These are phyloP conservation scores for Crambe crambe DNA, from an alignment of 37 sponge, comb jelly and placozoan species.

Conservation along the genomic window DNA sequence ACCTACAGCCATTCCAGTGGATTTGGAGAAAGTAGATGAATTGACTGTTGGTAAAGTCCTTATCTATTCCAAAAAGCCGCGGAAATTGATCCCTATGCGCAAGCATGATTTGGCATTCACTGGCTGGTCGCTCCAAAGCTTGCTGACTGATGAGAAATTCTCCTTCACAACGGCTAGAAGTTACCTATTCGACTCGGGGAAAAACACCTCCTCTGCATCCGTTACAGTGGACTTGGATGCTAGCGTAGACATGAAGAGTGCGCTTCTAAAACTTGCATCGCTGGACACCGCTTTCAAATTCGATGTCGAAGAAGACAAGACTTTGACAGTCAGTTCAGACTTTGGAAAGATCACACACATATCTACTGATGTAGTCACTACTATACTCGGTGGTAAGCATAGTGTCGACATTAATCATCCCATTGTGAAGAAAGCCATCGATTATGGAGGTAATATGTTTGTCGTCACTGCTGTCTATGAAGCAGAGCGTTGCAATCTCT, in stretches of 20 bases:
- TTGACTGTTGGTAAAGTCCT: conserved; percentile 65
- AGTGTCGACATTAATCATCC: conserved; percentile 53
- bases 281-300: conserved; percentile 16
- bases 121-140: conserved; percentile 33
- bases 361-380: conserved; percentile 20
- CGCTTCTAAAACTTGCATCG: conserved; percentile 12
- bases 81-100: conserved; percentile 44
- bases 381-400: neutral
- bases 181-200: conserved; percentile 6
- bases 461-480: conserved; percentile 56
- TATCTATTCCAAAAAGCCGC: conserved; percentile 54
- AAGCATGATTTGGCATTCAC: conserved; percentile 60
- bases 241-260: neutral
- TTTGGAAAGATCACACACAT: conserved; percentile 60
- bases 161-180: conserved; percentile 2
- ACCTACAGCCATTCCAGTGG: conserved; percentile 45
- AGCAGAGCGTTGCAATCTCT: conserved; percentile 24
- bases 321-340: conserved; percentile 17
- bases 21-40: conserved; percentile 55
- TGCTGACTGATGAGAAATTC: conserved; percentile 35
- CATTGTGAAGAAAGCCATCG: conserved; percentile 50
- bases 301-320: conserved; percentile 36
- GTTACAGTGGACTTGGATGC: conserved; percentile 47
- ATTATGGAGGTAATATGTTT: conserved; percentile 40
- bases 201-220: neutral